Percentiles rank a stretch among this genome's conserved stretches.
phyloP scores from a whole-genome alignment of 2,113 vertebrate species.

The Craseonycteris thonglongyai region DNA sequence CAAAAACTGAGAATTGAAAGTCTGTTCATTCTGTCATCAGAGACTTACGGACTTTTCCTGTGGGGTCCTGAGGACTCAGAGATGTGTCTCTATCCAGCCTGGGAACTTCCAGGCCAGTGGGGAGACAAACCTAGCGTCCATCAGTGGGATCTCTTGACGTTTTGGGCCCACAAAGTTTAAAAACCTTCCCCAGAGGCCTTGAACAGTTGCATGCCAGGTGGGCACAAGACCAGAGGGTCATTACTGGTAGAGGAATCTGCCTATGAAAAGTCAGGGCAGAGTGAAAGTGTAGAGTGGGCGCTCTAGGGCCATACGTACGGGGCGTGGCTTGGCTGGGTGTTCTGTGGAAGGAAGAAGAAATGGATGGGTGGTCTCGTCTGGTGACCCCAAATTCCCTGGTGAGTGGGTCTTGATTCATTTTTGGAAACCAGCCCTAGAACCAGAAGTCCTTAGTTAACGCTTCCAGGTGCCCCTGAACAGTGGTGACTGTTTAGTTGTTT shows the following conservation, averaged over 20 bases:
- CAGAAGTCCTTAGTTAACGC: not conserved
- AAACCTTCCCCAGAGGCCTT: not conserved
- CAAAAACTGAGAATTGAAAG: conserved; percentile 44
- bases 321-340: not conserved
- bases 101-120: not conserved
- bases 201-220: not conserved
- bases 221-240: not conserved
- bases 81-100: not conserved
- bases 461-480: not conserved
- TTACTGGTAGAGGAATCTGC: not conserved
- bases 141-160: accelerated
- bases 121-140: accelerated
- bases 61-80: not conserved
- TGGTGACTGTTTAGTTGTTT: not conserved
- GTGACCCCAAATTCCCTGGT: not conserved
- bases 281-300: not conserved
- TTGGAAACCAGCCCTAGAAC: not conserved
- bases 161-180: not conserved
- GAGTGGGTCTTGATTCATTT: not conserved
- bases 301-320: not conserved
- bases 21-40: not conserved
- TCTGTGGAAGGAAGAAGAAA: not conserved
- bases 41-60: not conserved
- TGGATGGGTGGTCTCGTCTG: not conserved
- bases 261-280: not conserved